Percentiles rank a stretch among this genome's conserved stretches.
These are phyloP conservation scores for Halesus radiatus DNA, from an alignment of 1,140 invertebrate genomes.

Conservation along the genomic window DNA sequence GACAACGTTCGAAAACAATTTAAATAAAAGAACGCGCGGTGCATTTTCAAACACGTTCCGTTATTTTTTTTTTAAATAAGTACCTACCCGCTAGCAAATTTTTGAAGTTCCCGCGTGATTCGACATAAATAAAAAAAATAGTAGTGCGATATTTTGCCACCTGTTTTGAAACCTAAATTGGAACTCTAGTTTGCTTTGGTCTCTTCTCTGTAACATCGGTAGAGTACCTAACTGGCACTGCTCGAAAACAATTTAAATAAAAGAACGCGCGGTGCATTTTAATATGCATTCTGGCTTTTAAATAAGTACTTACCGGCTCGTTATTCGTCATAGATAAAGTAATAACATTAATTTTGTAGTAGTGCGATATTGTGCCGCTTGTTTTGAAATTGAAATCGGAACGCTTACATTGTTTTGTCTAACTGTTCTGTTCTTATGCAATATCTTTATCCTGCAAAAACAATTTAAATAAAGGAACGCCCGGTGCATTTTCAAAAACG, in stretches of 20 bases:
- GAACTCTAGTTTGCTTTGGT: too few species aligned
- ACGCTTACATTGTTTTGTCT: too few species aligned
- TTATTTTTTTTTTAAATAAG: not conserved
- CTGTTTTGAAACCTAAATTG: not conserved
- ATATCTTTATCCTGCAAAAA: not conserved
- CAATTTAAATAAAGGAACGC: not conserved
- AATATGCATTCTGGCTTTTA: not conserved
- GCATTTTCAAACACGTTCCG: conserved; percentile 21
- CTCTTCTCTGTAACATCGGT: not conserved
- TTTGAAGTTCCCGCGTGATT: not conserved
- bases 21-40: not conserved
- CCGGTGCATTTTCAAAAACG: not conserved
- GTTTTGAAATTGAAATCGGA: not conserved
- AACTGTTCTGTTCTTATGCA: too few species aligned
- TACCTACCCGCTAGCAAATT: not conserved
- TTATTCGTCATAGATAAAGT: conserved; percentile 11
- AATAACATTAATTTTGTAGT: not conserved
- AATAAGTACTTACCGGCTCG: not conserved
- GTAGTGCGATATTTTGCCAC: not conserved
- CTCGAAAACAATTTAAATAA: not conserved
- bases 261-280: conserved; percentile 3
- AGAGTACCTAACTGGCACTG: not conserved
- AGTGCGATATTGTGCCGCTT: not conserved
- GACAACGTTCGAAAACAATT: not conserved
- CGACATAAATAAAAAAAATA: conserved; percentile 17